Evolutionary conservation across 1,140 invertebrate genomes (phyloP).

Genomic region (Ericerus pela): DNA sequence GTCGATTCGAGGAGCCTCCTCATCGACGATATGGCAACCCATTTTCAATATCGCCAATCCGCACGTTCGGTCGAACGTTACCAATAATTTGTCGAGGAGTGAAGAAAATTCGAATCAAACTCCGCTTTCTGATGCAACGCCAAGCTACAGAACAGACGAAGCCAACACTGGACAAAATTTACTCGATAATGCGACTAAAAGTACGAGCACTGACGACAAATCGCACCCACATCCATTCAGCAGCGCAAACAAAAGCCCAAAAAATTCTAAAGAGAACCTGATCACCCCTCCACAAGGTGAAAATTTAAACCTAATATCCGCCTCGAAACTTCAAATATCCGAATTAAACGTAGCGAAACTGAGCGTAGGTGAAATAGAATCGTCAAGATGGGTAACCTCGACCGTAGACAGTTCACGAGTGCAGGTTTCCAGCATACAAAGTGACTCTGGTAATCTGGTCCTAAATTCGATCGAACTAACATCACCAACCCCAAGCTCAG

Average conservation of each 20-base stretch:
- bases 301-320: not conserved
- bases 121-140: too few species aligned
- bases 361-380: not conserved
- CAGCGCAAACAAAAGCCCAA: not conserved
- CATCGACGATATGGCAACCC: not conserved
- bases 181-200: not conserved
- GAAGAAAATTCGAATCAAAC: too few species aligned
- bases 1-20: not conserved
- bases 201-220: not conserved
- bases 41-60: too few species aligned
- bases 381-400: not conserved
- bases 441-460: not conserved
- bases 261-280: not conserved
- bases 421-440: not conserved
- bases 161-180: too few species aligned
- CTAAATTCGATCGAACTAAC: not conserved
- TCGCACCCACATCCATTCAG: too few species aligned
- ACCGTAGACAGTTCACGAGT: not conserved
- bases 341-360: slow-evolving; percentile 6
- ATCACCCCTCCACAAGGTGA: not conserved
- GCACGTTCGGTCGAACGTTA: too few species aligned
- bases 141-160: too few species aligned
- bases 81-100: too few species aligned
- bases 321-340: not conserved
- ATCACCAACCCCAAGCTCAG: not conserved